Base-by-base conservation (phyloP, 2,888 invertebrate species). In the Rhogogaster chlorosoma region DNA sequence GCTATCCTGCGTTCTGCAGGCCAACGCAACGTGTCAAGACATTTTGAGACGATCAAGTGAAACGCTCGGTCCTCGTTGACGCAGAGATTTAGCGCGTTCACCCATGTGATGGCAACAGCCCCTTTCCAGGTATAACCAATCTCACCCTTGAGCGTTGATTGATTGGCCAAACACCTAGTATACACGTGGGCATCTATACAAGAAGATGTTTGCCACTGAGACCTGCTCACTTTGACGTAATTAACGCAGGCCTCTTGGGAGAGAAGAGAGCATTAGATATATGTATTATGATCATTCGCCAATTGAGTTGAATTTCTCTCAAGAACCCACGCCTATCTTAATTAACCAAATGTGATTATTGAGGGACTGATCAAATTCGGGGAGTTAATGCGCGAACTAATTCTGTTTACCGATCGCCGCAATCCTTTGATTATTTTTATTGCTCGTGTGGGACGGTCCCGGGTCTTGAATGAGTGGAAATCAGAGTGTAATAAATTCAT, bases 121-220 rank as follows among this genome's bases (percentile, higher is more conserved):
- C 32, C 32, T 61, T 9, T 15, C 22, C 57, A 9, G 78, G 61
- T 26, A 36, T 61, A 38, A 38, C 80, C 80, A 80, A 80, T 80
- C 61, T 80, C 38, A 80, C 49, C 80, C 38, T 61, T 38, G 80
- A 80, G 61, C 36, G 57, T 80, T 80, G 80, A 80, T 80, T 57
- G 80, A 80, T 80, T 61, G 57, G 57, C 38, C 36, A 61, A 80
- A 80, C 61, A 80, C 38, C 80, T 80, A 32, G 9, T 70, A 36
- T 18, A 38, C 38, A 71, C 32, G 49, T 18, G 15, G 18, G 38
- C 49, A 26, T 32, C 75, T 26, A 10, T 15, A 57, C 29, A 5
- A 78, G 49, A 53, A 32, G 32, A 78, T 78, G 36, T 53, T 78
- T 57, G 53, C 78, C 32, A 45, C n/a, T 32, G 18, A 10, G 49